Conservation (phyloP, 2,888 invertebrate genomes). For the Pseudococcus jackbeardsleyi region DNA sequence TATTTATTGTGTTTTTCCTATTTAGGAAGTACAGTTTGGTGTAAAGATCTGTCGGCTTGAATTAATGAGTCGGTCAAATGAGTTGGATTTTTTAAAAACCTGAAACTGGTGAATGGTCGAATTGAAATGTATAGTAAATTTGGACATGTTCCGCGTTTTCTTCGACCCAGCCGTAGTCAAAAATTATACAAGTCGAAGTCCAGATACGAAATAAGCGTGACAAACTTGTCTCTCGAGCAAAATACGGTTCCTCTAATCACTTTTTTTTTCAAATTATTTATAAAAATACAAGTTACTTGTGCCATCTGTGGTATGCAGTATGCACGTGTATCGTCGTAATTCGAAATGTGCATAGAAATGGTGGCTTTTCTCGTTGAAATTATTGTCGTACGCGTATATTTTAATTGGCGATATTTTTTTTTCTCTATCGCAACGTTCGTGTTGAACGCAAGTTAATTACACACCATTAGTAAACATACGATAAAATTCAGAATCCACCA, state of each 20-base stretch:
- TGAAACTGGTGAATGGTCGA: background rate
- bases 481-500: background rate
- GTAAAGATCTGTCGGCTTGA: slow-evolving; percentile 22
- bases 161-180: background rate
- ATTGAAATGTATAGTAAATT: background rate
- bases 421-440: background rate
- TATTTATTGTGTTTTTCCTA: slow-evolving; percentile 28
- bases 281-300: background rate
- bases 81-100: background rate
- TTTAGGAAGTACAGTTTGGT: slow-evolving; percentile 24
- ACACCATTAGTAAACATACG: background rate
- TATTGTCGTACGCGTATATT: no score
- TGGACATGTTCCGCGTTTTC: slow-evolving; percentile 14
- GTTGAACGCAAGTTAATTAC: background rate
- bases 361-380: no score
- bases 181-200: background rate
- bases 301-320: background rate
- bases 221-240: background rate
- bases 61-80: slow-evolving; percentile 22
- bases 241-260: background rate
- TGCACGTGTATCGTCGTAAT: no score
- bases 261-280: background rate
- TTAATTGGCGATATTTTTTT: no score
- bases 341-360: no score
- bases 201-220: background rate